Evolutionary conservation across 1,140 invertebrate species (phyloP), one percentile per base, ranked within the genome.

Genomic region (Papilio aristodemus): DNA sequence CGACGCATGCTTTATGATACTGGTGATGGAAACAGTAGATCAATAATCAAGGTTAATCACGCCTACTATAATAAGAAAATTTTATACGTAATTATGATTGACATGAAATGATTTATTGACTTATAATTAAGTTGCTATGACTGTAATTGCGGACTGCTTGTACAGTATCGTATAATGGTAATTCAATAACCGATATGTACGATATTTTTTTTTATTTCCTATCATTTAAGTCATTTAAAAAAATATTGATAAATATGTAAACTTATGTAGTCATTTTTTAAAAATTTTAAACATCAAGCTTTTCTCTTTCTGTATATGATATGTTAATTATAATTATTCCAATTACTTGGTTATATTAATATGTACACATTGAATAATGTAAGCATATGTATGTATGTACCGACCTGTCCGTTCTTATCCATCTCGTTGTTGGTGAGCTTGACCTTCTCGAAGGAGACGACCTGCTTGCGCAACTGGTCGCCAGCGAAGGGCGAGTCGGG

Each of bases 381-480:
- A n/a, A n/a, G n/a, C n/a, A n/a, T n/a, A n/a, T n/a, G n/a, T n/a
- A n/a, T n/a, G n/a, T n/a, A 19, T 59, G n/a, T 22, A 76, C 83
- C 76, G 13, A 99, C 98, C 94, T 99, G 98, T 92, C 98, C 98
- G 85, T 97, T 97, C 91, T 98, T 99, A 92, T 99, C 98, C 95
- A 99, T 97, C 92, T 99, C 98, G 92, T 99, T 99, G 92, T 99
- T 99, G 86, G 98, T 99, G 75, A 99, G 95, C 92, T 99, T 99
- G 85, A 99, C 97, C 93, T 99, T 99, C 93, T 99, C 99, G 92
- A 99, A 99, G 76, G 98, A 98, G 80, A 99, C 97, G 79, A 99
- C 97, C 93, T 99, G 98, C 92, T 99, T 99, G 76, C 95, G 93
- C 38, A 99, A 94, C 90, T 99, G 98, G 86, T 99, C 98, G 39